Evolutionary conservation across 1,140 invertebrate species (phyloP).

Genomic region (Bursaphelenchus mucronatus): DNA sequence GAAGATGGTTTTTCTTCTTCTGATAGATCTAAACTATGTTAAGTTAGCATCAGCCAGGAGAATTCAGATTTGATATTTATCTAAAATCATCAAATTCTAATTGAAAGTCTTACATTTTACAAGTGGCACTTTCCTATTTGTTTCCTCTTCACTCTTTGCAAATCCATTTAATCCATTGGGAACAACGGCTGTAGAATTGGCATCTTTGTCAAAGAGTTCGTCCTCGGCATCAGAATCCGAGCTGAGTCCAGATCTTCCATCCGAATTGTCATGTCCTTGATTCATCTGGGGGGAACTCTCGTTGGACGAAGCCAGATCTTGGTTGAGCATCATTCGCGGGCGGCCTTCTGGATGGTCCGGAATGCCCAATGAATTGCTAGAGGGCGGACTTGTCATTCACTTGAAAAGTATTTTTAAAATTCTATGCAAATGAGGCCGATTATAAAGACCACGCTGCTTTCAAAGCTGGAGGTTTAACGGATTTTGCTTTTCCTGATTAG

Average conservation of each 20-base stretch:
- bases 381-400: background rate
- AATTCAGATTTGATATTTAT: too few relatives aligned
- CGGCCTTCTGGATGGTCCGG: constrained; percentile 13
- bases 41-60: too few relatives aligned
- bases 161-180: background rate
- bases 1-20: too few relatives aligned
- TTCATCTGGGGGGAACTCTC: background rate
- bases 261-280: background rate
- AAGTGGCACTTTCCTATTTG: background rate
- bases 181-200: background rate
- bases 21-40: too few relatives aligned
- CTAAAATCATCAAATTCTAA: too few relatives aligned
- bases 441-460: too few relatives aligned
- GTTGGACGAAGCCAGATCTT: constrained; percentile 11
- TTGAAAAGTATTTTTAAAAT: too few relatives aligned
- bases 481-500: too few relatives aligned
- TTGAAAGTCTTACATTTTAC: background rate
- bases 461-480: too few relatives aligned
- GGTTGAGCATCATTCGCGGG: constrained; percentile 16
- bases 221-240: background rate
- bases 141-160: background rate
- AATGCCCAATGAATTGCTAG: constrained; percentile 10
- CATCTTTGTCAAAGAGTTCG: background rate
- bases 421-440: too few relatives aligned
- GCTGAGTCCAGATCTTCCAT: background rate